Evolutionary conservation across 2,888 invertebrate genomes (phyloP).

Genomic region (Amitus sp.): DNA sequence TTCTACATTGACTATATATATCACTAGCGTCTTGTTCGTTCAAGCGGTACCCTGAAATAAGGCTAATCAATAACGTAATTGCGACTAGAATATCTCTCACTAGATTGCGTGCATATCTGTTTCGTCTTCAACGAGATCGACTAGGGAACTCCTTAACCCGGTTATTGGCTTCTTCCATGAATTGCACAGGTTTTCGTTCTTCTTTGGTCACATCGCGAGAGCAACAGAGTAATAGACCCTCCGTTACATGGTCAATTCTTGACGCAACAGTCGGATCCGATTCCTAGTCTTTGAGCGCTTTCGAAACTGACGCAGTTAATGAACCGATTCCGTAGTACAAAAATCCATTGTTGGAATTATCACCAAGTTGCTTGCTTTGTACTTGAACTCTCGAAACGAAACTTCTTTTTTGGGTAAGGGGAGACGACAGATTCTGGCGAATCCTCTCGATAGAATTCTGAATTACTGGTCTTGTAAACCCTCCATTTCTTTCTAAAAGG

Average conservation of each 20-base stretch:
- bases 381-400: no score
- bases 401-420: no score
- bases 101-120: conserved; percentile 8
- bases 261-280: conserved; percentile 55
- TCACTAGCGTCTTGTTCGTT: conserved; percentile 33
- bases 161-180: not conserved
- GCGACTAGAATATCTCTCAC: conserved; percentile 24
- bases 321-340: not conserved
- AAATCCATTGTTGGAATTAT: not conserved
- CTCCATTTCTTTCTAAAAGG: no score
- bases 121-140: no score
- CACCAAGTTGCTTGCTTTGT: no score
- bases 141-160: not conserved
- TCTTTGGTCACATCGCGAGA: conserved; percentile 11
- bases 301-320: not conserved
- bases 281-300: conserved; percentile 16
- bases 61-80: conserved; percentile 34
- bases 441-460: no score
- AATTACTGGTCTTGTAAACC: no score
- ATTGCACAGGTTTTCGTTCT: conserved; percentile 17
- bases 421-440: no score
- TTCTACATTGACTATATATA: conserved; percentile 24
- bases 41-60: conserved; percentile 35
- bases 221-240: conserved; percentile 20
- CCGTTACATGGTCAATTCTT: conserved; percentile 47